Conservation (phyloP, 2,888 invertebrate species). For the Pegoplata infirma region DNA sequence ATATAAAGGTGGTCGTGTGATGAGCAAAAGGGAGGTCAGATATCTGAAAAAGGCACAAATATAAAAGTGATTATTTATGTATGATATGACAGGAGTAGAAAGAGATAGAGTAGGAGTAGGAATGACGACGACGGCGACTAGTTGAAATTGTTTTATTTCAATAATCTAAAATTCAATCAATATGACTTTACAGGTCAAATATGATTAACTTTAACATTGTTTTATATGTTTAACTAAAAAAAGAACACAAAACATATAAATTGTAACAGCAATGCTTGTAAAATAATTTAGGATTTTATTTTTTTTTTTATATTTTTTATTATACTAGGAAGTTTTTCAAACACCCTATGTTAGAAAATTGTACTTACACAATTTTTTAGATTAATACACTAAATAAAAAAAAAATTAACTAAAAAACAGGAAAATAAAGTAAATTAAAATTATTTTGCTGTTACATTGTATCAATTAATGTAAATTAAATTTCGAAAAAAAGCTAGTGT, state of each 20-base stretch:
- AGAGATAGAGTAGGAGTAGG: neutral
- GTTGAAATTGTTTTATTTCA: constrained; percentile 19
- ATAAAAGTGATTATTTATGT: neutral
- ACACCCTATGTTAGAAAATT: too few relatives aligned
- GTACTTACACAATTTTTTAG: too few relatives aligned
- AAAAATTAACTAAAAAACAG: too few relatives aligned
- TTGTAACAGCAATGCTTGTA: neutral
- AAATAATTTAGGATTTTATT: neutral
- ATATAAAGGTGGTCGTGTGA: neutral
- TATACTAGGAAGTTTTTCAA: neutral
- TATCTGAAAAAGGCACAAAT: neutral
- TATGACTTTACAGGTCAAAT: constrained; percentile 66
- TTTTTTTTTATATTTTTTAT: neutral
- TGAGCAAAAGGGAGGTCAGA: neutral
- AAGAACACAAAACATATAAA: neutral
- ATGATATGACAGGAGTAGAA: too few relatives aligned
- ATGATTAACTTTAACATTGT: constrained; percentile 61
- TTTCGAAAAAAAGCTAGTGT: too few relatives aligned
- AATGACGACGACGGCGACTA: neutral
- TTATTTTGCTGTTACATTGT: too few relatives aligned
- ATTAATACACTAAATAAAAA: too few relatives aligned
- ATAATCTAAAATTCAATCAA: constrained; percentile 66
- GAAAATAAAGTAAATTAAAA: too few relatives aligned
- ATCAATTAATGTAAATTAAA: too few relatives aligned
- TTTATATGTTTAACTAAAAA: constrained; percentile 9